phyloP scores from a whole-genome alignment of 2,797 vertebrate genomes.

The Botia kubotai region DNA sequence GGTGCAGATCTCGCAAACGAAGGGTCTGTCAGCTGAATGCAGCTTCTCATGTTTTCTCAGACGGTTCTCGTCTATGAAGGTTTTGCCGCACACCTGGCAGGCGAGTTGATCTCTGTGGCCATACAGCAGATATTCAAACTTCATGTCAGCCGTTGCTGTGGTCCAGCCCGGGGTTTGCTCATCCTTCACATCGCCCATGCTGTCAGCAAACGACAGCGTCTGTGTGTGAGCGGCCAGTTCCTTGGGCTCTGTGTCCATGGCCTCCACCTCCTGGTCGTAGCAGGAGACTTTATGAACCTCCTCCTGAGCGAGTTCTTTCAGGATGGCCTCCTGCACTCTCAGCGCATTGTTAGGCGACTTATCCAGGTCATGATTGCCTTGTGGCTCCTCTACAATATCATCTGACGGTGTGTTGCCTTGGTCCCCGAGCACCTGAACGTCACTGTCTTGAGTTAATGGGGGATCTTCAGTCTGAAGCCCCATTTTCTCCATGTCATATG shows the following conservation, averaged over 20 bases:
- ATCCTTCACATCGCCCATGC: constrained; percentile 94
- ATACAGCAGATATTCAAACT: constrained; percentile 95
- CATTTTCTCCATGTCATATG: constrained; percentile 89
- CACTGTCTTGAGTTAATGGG: constrained; percentile 85
- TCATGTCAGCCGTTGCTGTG: constrained; percentile 87
- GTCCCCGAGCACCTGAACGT: constrained; percentile 86
- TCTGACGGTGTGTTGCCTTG: constrained; percentile 89
- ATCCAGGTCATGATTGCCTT: constrained; percentile 90
- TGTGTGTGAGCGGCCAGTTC: constrained; percentile 90
- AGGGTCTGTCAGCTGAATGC: constrained; percentile 93
- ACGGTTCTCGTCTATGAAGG: constrained; percentile 90
- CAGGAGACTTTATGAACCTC: constrained; percentile 95
- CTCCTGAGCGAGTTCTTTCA: constrained; percentile 93
- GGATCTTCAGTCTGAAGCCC: constrained; percentile 90
- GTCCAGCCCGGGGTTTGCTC: constrained; percentile 94
- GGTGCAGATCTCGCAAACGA: constrained; percentile 96
- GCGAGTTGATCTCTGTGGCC: constrained; percentile 92
- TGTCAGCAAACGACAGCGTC: constrained; percentile 87
- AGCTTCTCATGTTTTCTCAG: constrained; percentile 94
- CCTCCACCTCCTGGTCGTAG: constrained; percentile 92
- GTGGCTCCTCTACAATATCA: constrained; percentile 87
- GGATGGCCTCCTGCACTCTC: constrained; percentile 92
- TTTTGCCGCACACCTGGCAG: constrained; percentile 94
- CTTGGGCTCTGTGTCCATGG: constrained; percentile 92
- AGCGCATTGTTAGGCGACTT: constrained; percentile 90